phyloP scores from a whole-genome alignment of 2,888 invertebrate genomes.

The Stenoptilia bipunctidactyla region DNA sequence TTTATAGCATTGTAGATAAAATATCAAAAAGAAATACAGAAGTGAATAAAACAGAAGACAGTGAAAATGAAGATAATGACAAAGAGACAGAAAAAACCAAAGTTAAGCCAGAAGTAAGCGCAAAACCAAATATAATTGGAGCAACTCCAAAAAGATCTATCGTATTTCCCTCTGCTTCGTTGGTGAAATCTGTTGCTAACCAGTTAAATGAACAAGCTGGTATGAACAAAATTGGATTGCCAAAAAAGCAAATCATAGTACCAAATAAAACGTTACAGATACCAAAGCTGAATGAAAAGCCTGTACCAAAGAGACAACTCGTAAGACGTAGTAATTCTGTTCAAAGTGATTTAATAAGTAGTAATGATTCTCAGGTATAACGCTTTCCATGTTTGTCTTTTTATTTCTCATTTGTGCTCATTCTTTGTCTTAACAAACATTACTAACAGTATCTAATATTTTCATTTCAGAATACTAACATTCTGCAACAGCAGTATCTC shows the following conservation, averaged over 20 bases:
- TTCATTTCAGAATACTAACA: conserved; percentile 72
- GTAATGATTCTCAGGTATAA: conserved; percentile 58
- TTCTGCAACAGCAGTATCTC: conserved; percentile 69
- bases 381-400: conserved; percentile 34
- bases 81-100: conserved; percentile 18
- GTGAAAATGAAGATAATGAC: conserved; percentile 20
- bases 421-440: conserved; percentile 26
- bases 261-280: conserved; percentile 63
- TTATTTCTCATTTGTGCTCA: conserved; percentile 17
- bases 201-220: conserved; percentile 48
- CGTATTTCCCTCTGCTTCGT: conserved; percentile 50
- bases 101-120: background rate
- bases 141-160: conserved; percentile 53
- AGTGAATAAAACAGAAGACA: conserved; percentile 13
- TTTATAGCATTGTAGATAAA: background rate
- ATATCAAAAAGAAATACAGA: conserved; percentile 11
- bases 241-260: conserved; percentile 53
- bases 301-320: conserved; percentile 56
- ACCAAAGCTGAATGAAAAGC: conserved; percentile 61
- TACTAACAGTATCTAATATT: conserved; percentile 43
- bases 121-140: conserved; percentile 54
- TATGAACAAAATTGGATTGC: conserved; percentile 47
- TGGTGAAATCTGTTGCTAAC: conserved; percentile 53
- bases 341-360: conserved; percentile 41
- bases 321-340: conserved; percentile 58